Evolutionary conservation across 1,140 invertebrate species (phyloP), one percentile per base, ranked within the genome.

Genomic region (Ceratosolen solmsi): DNA sequence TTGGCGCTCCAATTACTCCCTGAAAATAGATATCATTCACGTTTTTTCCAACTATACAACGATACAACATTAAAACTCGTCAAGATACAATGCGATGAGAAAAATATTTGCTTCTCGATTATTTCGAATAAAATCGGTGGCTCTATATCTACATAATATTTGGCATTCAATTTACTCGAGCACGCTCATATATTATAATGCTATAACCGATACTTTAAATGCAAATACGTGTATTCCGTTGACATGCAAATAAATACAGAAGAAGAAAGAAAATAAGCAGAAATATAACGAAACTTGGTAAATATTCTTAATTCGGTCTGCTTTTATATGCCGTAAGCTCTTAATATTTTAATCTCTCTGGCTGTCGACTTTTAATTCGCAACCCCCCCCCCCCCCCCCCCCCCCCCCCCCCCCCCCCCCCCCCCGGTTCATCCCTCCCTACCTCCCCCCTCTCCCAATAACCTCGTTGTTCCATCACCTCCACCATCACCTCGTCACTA

Each of bases 271-370:
- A n/a, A n/a, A n/a, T 5, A 46, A 13, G 2, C 20, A 63, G 60
- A 33, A 33, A 63, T 30, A 25, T 30, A 63, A 33, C 17, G 60
- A 63, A 33, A n/a, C 33, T 20, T 41, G 33, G 33, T n/a, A 20
- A 25, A 46, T 46, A 13, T 46, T 25, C n/a, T 41, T 70, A n/a
- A 41, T 41, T 70, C 33, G 36, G 20, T 38, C 63, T 0, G 8
- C 2, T 70, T 70, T 70, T 70, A 70, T 41, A 15, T 13, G 22
- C 33, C 36, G 27, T 70, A 70, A 70, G 36, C 36, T 46, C 36
- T 70, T 41, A 70, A 70, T 70, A 70, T 70, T 70, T 70, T 46
- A 70, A 70, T 70, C 38, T 38, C 5, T 20, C 20, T 11, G 20
- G 33, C 8, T 70, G 33, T 46, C 38, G 20, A 70, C 36, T n/a